A percentile compares a stretch with the other conserved stretches of the same genome.
Evolutionary conservation across 92 coral and sea anemone species (phyloP).

Genomic region (Epizoanthus rinbou): DNA sequence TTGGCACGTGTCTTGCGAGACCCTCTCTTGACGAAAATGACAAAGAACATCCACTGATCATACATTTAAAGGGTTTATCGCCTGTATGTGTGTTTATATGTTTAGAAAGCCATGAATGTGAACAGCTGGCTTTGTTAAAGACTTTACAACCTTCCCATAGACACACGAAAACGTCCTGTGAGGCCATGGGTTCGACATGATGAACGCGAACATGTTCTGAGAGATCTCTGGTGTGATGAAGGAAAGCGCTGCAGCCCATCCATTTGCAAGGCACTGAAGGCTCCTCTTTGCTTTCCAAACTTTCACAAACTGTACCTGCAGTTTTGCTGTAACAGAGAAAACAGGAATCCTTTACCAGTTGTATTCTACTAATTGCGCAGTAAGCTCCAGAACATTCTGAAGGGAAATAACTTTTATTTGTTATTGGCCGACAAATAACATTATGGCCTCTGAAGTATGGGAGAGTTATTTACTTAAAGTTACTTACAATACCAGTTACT

Average conservation of each 20-base stretch:
- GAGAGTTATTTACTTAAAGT: not conserved
- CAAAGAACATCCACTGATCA: slow-evolving; percentile 90
- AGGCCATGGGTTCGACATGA: slow-evolving; percentile 93
- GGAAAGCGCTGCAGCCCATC: slow-evolving; percentile 64
- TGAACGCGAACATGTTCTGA: slow-evolving; percentile 86
- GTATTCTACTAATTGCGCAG: not conserved
- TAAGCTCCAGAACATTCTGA: too few species aligned
- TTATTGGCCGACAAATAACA: not conserved
- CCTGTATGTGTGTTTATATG: slow-evolving; percentile 97
- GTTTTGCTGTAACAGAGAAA: slow-evolving; percentile 32
- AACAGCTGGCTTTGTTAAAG: slow-evolving; percentile 95
- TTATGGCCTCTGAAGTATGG: not conserved
- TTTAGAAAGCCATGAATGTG: slow-evolving; percentile 96
- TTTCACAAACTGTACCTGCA: slow-evolving; percentile 33
- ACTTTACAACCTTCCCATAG: slow-evolving; percentile 98
- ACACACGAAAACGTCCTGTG: slow-evolving; percentile 90
- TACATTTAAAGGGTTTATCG: slow-evolving; percentile 94
- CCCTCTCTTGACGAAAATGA: slow-evolving; percentile 95
- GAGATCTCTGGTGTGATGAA: slow-evolving; percentile 56
- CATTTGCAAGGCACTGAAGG: slow-evolving; percentile 64
- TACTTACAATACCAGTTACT: slow-evolving; percentile 26
- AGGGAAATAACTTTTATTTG: not conserved
- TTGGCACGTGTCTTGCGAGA: slow-evolving; percentile 95
- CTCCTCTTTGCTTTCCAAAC: slow-evolving; percentile 16
- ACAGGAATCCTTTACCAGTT: not conserved